Evolutionary conservation across 2,888 invertebrate genomes (phyloP).

Genomic region (Zhengitettix transpicula): DNA sequence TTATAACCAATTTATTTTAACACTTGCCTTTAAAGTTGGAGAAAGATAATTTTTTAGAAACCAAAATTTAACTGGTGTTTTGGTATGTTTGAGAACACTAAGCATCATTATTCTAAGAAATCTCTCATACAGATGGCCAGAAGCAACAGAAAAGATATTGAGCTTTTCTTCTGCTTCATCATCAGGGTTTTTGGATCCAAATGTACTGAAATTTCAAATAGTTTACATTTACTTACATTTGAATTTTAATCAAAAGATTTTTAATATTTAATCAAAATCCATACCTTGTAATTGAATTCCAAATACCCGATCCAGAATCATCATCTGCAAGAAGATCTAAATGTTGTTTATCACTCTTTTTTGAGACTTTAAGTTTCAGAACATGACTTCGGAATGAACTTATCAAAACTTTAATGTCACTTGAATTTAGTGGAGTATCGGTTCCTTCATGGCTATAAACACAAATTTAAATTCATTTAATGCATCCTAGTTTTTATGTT

Average conservation of each 20-base stretch:
- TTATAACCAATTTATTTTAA: slow-evolving; percentile 5
- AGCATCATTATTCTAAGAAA: slow-evolving; percentile 98
- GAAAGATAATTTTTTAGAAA: slow-evolving; percentile 97
- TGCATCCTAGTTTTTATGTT: too few species aligned
- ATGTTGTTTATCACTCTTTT: slow-evolving; percentile 74
- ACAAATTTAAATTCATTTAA: too few species aligned
- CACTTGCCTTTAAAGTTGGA: slow-evolving; percentile 73
- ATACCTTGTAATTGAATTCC: slow-evolving; percentile 88
- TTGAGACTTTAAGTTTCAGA: slow-evolving; percentile 76
- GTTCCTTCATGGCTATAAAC: slow-evolving; percentile 52
- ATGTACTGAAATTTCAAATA: slow-evolving; percentile 29
- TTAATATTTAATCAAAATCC: slow-evolving; percentile 8
- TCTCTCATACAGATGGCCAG: slow-evolving; percentile 94
- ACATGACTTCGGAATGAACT: slow-evolving; percentile 77
- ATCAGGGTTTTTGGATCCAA: slow-evolving; percentile 28
- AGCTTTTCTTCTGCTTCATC: slow-evolving; percentile 57
- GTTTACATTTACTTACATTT: background rate
- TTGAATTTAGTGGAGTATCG: slow-evolving; percentile 50
- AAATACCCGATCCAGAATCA: slow-evolving; percentile 52
- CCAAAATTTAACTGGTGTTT: slow-evolving; percentile 97
- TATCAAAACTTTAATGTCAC: slow-evolving; percentile 62
- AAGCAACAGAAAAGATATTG: slow-evolving; percentile 96
- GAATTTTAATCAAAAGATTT: slow-evolving; percentile 2
- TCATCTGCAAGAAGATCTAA: slow-evolving; percentile 76
- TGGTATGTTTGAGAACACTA: slow-evolving; percentile 88